phyloP scores from a whole-genome alignment of 2,888 invertebrate species.

The Sesia bembeciformis region DNA sequence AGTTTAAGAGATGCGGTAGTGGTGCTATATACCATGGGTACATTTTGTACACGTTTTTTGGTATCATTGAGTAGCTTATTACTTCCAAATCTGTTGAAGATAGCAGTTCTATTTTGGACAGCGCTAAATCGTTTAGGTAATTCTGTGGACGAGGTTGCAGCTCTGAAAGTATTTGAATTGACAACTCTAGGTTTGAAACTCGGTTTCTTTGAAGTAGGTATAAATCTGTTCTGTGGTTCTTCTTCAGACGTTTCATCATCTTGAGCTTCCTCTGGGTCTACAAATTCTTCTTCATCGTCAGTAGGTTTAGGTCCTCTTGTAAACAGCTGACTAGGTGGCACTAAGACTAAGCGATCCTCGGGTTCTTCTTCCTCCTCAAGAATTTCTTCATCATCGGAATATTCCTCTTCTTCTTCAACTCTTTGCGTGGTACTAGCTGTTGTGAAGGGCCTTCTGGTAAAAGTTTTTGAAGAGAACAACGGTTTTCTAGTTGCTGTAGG shows the following conservation, averaged over 20 bases:
- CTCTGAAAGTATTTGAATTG: conserved; percentile 59
- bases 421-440: conserved; percentile 56
- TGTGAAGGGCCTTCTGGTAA: conserved; percentile 55
- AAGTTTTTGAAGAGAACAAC: conserved; percentile 38
- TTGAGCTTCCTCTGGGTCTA: conserved; percentile 14
- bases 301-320: conserved; percentile 47
- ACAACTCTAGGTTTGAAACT: conserved; percentile 46
- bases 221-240: conserved; percentile 14
- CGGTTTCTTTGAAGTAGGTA: conserved; percentile 40
- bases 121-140: conserved; percentile 33
- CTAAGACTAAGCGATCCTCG: conserved; percentile 53
- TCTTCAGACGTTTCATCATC: conserved; percentile 2
- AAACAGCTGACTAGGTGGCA: conserved; percentile 58
- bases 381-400: conserved; percentile 28
- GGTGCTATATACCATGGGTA: conserved; percentile 48
- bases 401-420: conserved; percentile 53
- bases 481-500: conserved; percentile 44
- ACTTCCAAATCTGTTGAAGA: conserved; percentile 38
- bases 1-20: conserved; percentile 17
- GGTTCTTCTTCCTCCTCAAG: conserved; percentile 55
- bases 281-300: conserved; percentile 7
- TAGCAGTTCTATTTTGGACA: conserved; percentile 42
- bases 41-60: conserved; percentile 59
- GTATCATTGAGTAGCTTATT: conserved; percentile 39
- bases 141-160: conserved; percentile 56